phyloP scores from a whole-genome alignment of 2,888 invertebrate genomes.

The Diogma glabrata region DNA sequence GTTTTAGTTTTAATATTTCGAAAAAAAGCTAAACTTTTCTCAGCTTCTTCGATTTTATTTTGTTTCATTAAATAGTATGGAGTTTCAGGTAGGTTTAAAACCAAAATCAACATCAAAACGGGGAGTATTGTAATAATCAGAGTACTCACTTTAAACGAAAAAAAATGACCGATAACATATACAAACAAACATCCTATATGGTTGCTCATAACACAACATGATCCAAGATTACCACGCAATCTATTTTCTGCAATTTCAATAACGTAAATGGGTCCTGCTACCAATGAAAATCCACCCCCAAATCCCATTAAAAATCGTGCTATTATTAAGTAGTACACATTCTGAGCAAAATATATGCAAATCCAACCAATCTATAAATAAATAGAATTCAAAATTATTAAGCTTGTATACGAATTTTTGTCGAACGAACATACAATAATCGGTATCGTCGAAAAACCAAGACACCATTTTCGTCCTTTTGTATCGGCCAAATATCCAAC shows the following conservation, averaged over 20 bases:
- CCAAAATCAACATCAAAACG: conserved; percentile 25
- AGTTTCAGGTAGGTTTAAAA: conserved; percentile 32
- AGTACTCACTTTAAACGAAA: conserved; percentile 24
- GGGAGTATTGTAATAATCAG: conserved; percentile 24
- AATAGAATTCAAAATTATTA: too few species aligned
- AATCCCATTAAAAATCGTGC: conserved; percentile 29
- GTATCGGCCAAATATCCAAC: conserved; percentile 25
- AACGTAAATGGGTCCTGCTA: conserved; percentile 28
- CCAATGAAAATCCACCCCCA: conserved; percentile 27
- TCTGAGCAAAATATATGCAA: conserved; percentile 26
- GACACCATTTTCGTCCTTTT: conserved; percentile 27
- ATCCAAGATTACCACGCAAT: conserved; percentile 32
- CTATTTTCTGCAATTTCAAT: conserved; percentile 31
- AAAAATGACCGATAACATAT: conserved; percentile 28
- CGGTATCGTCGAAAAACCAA: conserved; percentile 26
- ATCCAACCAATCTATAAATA: conserved; percentile 28
- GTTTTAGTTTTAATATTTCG: conserved; percentile 24
- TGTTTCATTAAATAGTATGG: conserved; percentile 28
- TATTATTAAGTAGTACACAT: conserved; percentile 23
- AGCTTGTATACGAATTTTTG: not conserved
- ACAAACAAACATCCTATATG: conserved; percentile 29
- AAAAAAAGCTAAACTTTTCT: conserved; percentile 29
- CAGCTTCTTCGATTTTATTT: conserved; percentile 26
- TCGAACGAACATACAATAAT: conserved; percentile 21
- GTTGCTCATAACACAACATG: conserved; percentile 28